These are phyloP conservation scores for Vidua chalybeata DNA, from an alignment of 2,113 vertebrate species.

Conservation along the genomic window DNA sequence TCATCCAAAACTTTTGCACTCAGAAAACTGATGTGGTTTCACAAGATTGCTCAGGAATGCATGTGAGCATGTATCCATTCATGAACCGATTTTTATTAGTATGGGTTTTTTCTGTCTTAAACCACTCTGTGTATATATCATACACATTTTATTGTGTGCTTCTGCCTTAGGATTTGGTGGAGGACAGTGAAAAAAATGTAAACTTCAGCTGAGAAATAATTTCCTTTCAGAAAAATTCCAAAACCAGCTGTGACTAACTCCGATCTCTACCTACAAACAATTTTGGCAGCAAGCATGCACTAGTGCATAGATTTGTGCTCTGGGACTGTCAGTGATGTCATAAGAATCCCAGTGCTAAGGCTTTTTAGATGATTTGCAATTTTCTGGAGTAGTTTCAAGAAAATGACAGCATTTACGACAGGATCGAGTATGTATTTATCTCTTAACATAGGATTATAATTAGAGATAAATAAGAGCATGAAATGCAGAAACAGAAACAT, in stretches of 20 bases:
- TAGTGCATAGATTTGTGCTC: not conserved
- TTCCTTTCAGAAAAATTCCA: constrained; percentile 21
- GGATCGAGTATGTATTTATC: not conserved
- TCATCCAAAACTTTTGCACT: not conserved
- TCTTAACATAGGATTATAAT: not conserved
- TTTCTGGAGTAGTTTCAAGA: constrained; percentile 18
- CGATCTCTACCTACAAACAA: not conserved
- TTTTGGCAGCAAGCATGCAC: not conserved
- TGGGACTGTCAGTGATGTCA: not conserved
- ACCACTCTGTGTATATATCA: not conserved
- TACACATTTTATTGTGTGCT: not conserved
- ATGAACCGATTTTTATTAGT: not conserved
- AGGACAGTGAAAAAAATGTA: not conserved
- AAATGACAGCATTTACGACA: not conserved
- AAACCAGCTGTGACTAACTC: constrained; percentile 26
- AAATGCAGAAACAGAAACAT: not conserved
- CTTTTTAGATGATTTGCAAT: constrained; percentile 5
- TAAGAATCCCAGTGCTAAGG: not conserved
- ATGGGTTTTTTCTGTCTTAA: not conserved
- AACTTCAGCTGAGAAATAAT: constrained; percentile 9
- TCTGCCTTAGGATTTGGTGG: not conserved
- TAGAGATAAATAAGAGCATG: not conserved
- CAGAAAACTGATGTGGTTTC: not conserved
- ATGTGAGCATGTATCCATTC: not conserved
- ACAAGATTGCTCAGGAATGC: not conserved